Evolutionary conservation across 1,140 invertebrate species (phyloP).

Genomic region (Panagrolaimus sp.): DNA sequence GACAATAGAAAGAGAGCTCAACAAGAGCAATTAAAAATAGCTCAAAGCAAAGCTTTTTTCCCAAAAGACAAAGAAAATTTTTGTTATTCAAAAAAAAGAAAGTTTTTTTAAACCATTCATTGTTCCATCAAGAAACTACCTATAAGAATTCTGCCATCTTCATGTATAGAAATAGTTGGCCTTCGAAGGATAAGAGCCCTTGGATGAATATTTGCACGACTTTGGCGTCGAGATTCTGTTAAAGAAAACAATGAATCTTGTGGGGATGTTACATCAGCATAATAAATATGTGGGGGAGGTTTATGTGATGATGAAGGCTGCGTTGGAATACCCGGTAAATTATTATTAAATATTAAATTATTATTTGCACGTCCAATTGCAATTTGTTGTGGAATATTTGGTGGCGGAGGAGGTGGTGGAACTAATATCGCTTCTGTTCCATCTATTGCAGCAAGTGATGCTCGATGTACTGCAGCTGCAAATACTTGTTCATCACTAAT

Average conservation of each 20-base stretch:
- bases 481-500: constrained; percentile 15
- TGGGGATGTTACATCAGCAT: constrained; percentile 21
- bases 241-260: constrained; percentile 27
- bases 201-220: constrained; percentile 15
- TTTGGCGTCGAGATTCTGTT: constrained; percentile 24
- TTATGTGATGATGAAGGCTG: constrained; percentile 8
- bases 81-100: not conserved
- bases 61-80: not conserved
- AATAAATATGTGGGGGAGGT: constrained; percentile 16
- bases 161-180: constrained; percentile 58
- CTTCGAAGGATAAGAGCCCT: constrained; percentile 40
- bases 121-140: constrained; percentile 31
- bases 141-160: constrained; percentile 55
- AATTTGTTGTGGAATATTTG: not conserved
- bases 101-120: not conserved
- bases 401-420: not conserved
- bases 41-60: not conserved
- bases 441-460: not conserved
- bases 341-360: constrained; percentile 20
- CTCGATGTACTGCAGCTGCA: not conserved
- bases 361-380: constrained; percentile 11
- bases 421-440: constrained; percentile 13
- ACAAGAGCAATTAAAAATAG: not conserved
- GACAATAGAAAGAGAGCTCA: not conserved
- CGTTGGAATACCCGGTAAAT: constrained; percentile 17